Percentiles rank a stretch among this genome's conserved stretches.
Conservation (phyloP, 1,140 invertebrate species). For the Helicoverpa zea region DNA sequence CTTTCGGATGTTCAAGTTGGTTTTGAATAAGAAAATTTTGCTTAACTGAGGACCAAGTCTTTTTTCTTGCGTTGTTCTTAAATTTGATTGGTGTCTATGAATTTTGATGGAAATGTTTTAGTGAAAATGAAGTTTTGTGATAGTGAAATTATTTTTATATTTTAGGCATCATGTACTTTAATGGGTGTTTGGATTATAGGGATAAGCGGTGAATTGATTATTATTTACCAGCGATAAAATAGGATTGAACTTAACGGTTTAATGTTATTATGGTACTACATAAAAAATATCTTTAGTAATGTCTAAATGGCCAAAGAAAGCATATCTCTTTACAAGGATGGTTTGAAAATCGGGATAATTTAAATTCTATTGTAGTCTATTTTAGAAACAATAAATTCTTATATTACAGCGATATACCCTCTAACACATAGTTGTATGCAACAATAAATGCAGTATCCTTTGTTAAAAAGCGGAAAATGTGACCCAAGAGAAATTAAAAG, state of each 20-base stretch:
- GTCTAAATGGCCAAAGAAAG: too few species aligned
- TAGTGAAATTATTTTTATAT: too few species aligned
- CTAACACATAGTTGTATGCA: neutral
- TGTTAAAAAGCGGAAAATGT: neutral
- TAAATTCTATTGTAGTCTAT: neutral
- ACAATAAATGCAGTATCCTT: neutral
- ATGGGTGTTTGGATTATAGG: too few species aligned
- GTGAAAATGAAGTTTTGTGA: too few species aligned
- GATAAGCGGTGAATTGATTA: too few species aligned
- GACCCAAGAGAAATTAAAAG: slow-evolving; percentile 28
- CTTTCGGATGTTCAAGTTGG: slow-evolving; percentile 40
- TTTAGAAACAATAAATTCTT: neutral
- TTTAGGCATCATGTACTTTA: too few species aligned
- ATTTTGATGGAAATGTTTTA: neutral
- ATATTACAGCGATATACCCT: too few species aligned
- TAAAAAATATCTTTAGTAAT: too few species aligned
- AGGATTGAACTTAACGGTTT: too few species aligned
- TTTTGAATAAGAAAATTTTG: slow-evolving; percentile 46
- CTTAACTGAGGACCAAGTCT: neutral
- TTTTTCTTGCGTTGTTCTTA: neutral
- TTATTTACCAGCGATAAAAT: too few species aligned
- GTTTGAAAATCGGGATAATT: neutral
- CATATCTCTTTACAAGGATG: too few species aligned
- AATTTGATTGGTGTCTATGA: neutral
- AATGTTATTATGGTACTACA: too few species aligned